phyloP scores from a whole-genome alignment of 2,113 vertebrate genomes.

The Lepus timidus region DNA sequence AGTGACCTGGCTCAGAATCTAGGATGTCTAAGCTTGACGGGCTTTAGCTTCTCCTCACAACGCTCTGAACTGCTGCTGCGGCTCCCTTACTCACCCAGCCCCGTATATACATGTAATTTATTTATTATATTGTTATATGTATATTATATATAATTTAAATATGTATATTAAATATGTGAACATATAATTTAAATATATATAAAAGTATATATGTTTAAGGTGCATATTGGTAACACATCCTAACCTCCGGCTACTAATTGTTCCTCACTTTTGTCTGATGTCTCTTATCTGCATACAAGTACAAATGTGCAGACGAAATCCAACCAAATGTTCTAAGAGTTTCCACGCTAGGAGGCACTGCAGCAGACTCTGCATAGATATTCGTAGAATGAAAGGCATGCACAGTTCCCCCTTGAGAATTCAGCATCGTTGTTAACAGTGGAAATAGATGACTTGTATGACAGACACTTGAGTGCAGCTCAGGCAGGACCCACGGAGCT shows the following conservation, averaged over 20 bases:
- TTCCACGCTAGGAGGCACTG: not conserved
- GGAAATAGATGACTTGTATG: not conserved
- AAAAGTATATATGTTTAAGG: not conserved
- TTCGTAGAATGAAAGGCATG: not conserved
- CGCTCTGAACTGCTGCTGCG: not conserved
- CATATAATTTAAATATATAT: too few species aligned
- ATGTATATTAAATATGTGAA: not conserved
- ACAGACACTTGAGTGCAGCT: not conserved
- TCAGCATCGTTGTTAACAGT: accelerated
- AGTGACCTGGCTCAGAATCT: not conserved
- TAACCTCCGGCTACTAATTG: not conserved
- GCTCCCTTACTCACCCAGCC: not conserved
- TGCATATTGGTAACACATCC: not conserved
- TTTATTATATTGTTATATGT: too few species aligned
- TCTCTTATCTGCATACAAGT: not conserved
- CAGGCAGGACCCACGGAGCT: not conserved
- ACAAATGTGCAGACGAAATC: slow-evolving; percentile 29
- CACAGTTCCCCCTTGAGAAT: not conserved
- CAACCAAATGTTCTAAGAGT: not conserved
- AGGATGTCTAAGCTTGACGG: not conserved
- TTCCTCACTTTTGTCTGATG: not conserved
- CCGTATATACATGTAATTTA: not conserved
- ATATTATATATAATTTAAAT: too few species aligned
- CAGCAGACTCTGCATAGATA: not conserved
- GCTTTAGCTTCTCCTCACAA: not conserved